Evolutionary conservation across 2,888 invertebrate species (phyloP).

Genomic region (Meloe dianella): DNA sequence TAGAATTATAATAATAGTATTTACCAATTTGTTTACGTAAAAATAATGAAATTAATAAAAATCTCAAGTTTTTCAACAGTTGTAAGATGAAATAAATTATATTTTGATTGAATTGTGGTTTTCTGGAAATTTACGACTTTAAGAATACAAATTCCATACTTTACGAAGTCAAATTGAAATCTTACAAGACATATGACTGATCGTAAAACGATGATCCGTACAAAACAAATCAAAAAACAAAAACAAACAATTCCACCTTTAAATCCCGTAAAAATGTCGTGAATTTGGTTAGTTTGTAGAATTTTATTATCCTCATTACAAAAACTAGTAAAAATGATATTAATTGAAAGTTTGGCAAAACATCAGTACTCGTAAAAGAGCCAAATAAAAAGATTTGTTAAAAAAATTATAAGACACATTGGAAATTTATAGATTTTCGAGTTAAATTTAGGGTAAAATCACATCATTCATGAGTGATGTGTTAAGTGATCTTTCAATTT

Average conservation of each 20-base stretch:
- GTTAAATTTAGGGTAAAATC: no score
- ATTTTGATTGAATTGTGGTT: neutral
- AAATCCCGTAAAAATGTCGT: neutral
- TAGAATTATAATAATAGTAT: neutral
- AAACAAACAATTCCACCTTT: neutral
- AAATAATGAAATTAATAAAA: neutral
- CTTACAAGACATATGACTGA: neutral
- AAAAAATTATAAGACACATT: no score
- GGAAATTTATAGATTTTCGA: no score
- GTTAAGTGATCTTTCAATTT: no score
- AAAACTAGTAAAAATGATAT: no score
- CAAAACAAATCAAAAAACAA: neutral
- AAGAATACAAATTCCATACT: neutral
- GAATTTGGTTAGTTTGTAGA: neutral
- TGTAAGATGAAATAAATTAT: neutral
- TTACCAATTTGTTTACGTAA: neutral
- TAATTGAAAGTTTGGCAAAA: no score
- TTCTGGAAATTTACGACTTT: neutral
- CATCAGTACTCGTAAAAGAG: neutral
- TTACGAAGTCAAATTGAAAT: neutral
- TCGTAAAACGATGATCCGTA: conserved; percentile 12
- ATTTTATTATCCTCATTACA: neutral
- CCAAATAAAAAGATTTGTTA: no score
- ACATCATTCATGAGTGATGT: no score
- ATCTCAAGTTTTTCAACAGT: neutral